phyloP scores from a whole-genome alignment of 2,888 invertebrate genomes.

The Encarsia formosa region DNA sequence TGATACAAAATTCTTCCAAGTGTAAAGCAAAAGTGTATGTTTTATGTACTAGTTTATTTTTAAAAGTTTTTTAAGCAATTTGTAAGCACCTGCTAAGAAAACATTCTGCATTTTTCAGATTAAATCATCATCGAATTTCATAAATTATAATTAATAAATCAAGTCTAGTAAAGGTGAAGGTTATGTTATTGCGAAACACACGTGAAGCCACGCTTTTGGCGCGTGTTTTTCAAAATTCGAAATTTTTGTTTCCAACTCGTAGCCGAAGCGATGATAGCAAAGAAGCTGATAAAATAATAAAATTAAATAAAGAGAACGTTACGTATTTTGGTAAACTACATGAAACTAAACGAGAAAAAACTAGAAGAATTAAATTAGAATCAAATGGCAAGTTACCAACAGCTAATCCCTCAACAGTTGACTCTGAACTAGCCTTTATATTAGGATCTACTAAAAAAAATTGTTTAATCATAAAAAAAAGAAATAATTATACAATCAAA shows the following conservation, averaged over 20 bases:
- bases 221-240: constrained; percentile 6
- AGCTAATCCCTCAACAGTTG: background rate
- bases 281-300: background rate
- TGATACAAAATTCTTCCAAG: no score
- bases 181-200: constrained; percentile 20
- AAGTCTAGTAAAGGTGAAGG: no score
- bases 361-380: constrained; percentile 38
- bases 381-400: constrained; percentile 10
- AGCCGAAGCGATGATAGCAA: background rate
- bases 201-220: constrained; percentile 3
- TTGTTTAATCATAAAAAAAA: background rate
- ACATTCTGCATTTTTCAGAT: no score
- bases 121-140: no score
- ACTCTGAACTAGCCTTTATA: constrained; percentile 17
- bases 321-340: constrained; percentile 54
- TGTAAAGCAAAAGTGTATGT: no score
- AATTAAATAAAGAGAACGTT: constrained; percentile 50
- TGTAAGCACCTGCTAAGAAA: no score
- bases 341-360: constrained; percentile 54
- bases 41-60: no score
- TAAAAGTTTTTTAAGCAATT: no score
- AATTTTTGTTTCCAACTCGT: background rate
- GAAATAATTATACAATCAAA: background rate
- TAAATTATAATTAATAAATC: no score
- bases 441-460: background rate